Percentiles rank a stretch among this genome's conserved stretches.
Evolutionary conservation across 2,113 vertebrate genomes (phyloP).

Genomic region (Podilymbus podiceps): DNA sequence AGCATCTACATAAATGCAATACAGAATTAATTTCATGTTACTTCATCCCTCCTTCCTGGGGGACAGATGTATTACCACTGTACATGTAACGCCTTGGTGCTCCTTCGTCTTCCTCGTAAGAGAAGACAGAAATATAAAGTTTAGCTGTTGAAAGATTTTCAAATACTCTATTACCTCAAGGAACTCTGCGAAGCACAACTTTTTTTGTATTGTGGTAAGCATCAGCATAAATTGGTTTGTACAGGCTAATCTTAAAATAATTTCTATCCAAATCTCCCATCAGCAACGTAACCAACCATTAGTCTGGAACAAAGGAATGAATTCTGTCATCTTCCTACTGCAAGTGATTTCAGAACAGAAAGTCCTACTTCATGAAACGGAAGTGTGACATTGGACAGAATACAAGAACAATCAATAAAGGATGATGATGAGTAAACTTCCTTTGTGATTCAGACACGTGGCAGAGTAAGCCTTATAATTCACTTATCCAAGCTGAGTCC

Average conservation of each 20-base stretch:
- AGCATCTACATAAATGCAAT: background rate
- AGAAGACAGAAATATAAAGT: background rate
- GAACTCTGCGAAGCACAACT: background rate
- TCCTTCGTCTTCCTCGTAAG: background rate
- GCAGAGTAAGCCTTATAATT: background rate
- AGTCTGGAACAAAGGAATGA: background rate
- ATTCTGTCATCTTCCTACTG: background rate
- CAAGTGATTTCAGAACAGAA: background rate
- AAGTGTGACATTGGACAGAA: background rate
- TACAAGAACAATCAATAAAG: background rate
- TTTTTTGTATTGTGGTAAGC: background rate
- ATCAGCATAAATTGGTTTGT: background rate
- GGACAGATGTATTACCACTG: background rate
- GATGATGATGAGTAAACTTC: background rate
- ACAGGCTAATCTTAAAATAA: background rate
- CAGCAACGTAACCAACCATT: background rate
- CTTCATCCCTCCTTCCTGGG: background rate
- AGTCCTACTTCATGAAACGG: background rate
- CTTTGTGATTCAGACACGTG: background rate
- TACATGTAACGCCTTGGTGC: background rate
- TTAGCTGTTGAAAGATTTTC: background rate
- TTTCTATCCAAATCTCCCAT: background rate
- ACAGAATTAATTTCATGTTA: background rate
- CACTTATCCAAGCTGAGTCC: background rate
- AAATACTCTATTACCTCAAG: background rate